Evolutionary conservation across 2,113 vertebrate genomes (phyloP), one percentile per base, ranked within the genome.

Genomic region (Cryptotis parvus): DNA sequence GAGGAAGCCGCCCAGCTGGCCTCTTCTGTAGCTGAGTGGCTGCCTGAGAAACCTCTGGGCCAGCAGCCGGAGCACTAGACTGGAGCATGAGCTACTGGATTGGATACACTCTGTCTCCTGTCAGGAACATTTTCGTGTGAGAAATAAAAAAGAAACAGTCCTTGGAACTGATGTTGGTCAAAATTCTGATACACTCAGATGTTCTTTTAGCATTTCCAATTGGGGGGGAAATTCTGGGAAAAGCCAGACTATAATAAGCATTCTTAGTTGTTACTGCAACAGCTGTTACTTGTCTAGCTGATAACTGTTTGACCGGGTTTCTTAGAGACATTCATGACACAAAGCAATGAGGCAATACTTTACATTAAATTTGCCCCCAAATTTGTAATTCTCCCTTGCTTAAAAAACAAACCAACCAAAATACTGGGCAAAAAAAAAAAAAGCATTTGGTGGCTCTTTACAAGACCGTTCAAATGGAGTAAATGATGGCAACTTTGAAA

Each of bases 111-210:
- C 82, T 41, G 78, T 78, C 70, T 80, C 33, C 18, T 77, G 75
- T 86, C 93, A 90, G 90, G 61, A 80, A 74, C 37, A 70, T 43
- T 91, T 83, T 24, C 83, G 90, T 90, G 75, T 90, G 86, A 90
- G 91, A 93, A 94, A 78, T 68, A 78, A 90, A 78, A 90, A 85
- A 96, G 70, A 66, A 82, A 43, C 45, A 45, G 70, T 90, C 35
- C 33, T 11, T 91, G 68, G 77, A 95, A 85, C 12, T 70, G 73
- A 35, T 41, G 24, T 45, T 39, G 14, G 61, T 88, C 72, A 87
- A 87, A 86, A 86, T 81, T 78, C 49, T 33, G 66, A 90, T 81
- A 31, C 31, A 87, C 58, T 92, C 75, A 74, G 39, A 77, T 72
- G 27, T 85, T 82, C 76, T 80, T 76, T 83, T 39, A 65, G 65